Evolutionary conservation across 2,113 vertebrate genomes (phyloP).

Genomic region (Stictonetta naevosa): DNA sequence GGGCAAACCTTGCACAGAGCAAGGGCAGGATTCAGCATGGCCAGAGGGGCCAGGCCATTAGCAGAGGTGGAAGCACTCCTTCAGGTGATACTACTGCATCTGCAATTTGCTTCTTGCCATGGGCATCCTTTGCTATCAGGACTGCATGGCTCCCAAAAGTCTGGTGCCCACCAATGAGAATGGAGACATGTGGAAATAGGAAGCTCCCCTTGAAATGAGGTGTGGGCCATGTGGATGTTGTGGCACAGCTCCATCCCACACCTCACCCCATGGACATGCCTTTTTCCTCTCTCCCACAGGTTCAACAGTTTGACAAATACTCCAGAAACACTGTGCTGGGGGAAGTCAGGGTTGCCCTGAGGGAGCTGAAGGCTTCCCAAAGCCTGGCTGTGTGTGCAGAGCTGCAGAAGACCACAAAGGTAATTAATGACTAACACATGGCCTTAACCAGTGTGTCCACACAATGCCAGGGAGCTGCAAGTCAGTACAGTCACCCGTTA

Average conservation of each 20-base stretch:
- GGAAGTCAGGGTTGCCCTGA: slow-evolving; percentile 71
- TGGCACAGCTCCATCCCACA: not conserved
- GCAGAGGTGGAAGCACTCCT: not conserved
- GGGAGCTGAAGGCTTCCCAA: slow-evolving; percentile 64
- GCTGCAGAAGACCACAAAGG: slow-evolving; percentile 77
- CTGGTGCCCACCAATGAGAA: not conserved
- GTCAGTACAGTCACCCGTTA: not conserved
- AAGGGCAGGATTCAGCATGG: not conserved
- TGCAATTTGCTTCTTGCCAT: not conserved
- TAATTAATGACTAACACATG: not conserved
- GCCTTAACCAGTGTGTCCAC: not conserved
- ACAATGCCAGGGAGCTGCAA: not conserved
- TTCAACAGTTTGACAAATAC: slow-evolving; percentile 79
- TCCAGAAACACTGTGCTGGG: slow-evolving; percentile 77
- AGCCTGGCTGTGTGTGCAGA: slow-evolving; percentile 74
- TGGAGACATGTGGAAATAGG: not conserved
- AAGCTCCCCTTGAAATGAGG: not conserved
- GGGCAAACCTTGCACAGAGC: not conserved
- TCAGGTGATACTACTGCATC: not conserved
- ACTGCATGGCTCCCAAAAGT: not conserved
- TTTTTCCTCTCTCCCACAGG: slow-evolving; percentile 50
- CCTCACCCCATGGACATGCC: not conserved
- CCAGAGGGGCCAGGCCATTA: not conserved
- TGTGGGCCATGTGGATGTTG: not conserved
- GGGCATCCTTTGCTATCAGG: not conserved